Conservation (phyloP, 2,113 vertebrate species). For the Heptranchias perlo region DNA sequence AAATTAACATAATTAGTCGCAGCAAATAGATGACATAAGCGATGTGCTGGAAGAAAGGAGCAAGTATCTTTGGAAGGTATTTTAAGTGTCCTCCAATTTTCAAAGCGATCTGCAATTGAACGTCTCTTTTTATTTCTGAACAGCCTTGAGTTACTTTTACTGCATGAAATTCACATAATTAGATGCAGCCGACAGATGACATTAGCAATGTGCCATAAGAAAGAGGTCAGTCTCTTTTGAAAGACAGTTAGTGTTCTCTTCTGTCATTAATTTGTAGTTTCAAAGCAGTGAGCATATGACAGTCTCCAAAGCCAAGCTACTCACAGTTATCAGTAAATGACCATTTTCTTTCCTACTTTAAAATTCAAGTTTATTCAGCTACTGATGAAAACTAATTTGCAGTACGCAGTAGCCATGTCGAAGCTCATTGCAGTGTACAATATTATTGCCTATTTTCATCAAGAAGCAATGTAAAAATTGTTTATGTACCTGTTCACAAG, state of each 20-base stretch:
- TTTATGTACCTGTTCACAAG: slow-evolving; percentile 9
- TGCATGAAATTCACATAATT: slow-evolving; percentile 93
- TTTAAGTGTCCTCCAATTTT: slow-evolving; percentile 93
- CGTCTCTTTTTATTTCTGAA: slow-evolving; percentile 93
- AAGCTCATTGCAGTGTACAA: slow-evolving; percentile 30
- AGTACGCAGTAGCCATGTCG: slow-evolving; percentile 48
- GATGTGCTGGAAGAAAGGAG: slow-evolving; percentile 66
- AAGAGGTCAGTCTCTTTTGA: slow-evolving; percentile 91
- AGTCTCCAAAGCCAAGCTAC: slow-evolving; percentile 84
- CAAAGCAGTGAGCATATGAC: slow-evolving; percentile 89
- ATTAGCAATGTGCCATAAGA: slow-evolving; percentile 90
- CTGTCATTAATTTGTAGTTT: slow-evolving; percentile 95
- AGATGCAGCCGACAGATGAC: slow-evolving; percentile 95
- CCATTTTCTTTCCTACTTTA: slow-evolving; percentile 76
- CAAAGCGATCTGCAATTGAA: slow-evolving; percentile 91
- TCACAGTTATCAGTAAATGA: slow-evolving; percentile 88
- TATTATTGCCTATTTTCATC: slow-evolving; percentile 32
- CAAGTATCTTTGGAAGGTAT: slow-evolving; percentile 83
- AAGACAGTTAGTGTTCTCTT: slow-evolving; percentile 88
- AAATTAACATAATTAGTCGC: slow-evolving; percentile 88
- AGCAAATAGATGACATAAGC: slow-evolving; percentile 76
- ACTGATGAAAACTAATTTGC: slow-evolving; percentile 72
- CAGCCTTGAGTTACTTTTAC: slow-evolving; percentile 93
- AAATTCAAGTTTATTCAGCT: slow-evolving; percentile 78
- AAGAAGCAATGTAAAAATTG: slow-evolving; percentile 28